Percentiles rank a stretch among this genome's conserved stretches.
phyloP scores from a whole-genome alignment of 2,113 vertebrate species.

The Acanthisitta chloris region DNA sequence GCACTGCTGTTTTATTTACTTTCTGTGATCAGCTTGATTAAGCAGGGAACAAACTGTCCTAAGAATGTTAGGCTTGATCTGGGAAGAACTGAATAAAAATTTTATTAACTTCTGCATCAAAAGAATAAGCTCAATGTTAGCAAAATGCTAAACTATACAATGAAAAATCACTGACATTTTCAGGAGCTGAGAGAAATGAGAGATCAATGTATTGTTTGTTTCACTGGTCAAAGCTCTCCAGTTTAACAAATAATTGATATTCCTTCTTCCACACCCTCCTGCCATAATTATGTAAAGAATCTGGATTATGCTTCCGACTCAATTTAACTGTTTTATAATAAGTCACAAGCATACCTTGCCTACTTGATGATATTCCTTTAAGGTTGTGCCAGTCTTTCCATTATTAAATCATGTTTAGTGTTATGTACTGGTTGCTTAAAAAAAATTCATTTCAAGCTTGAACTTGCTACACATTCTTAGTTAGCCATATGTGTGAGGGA shows the following conservation, averaged over 20 bases:
- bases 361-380: slow-evolving; percentile 61
- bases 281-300: slow-evolving; percentile 64
- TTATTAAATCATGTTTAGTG: slow-evolving; percentile 64
- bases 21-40: background rate
- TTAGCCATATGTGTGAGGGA: slow-evolving; percentile 50
- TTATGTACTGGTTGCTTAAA: slow-evolving; percentile 46
- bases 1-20: background rate
- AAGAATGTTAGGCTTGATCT: background rate
- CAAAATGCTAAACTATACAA: background rate
- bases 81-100: background rate
- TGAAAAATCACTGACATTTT: background rate
- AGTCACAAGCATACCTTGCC: slow-evolving; percentile 50
- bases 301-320: slow-evolving; percentile 55
- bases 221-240: background rate
- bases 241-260: slow-evolving; percentile 7
- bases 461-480: slow-evolving; percentile 32
- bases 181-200: background rate
- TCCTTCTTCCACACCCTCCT: slow-evolving; percentile 29
- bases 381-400: slow-evolving; percentile 64
- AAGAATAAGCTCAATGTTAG: background rate
- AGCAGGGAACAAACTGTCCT: background rate
- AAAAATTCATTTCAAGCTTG: slow-evolving; percentile 47
- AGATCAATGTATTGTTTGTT: background rate
- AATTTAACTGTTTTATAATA: slow-evolving; percentile 52
- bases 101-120: background rate